These are phyloP conservation scores for Platerodrilus igneus DNA, from an alignment of 2,888 invertebrate genomes.

Conservation along the genomic window DNA sequence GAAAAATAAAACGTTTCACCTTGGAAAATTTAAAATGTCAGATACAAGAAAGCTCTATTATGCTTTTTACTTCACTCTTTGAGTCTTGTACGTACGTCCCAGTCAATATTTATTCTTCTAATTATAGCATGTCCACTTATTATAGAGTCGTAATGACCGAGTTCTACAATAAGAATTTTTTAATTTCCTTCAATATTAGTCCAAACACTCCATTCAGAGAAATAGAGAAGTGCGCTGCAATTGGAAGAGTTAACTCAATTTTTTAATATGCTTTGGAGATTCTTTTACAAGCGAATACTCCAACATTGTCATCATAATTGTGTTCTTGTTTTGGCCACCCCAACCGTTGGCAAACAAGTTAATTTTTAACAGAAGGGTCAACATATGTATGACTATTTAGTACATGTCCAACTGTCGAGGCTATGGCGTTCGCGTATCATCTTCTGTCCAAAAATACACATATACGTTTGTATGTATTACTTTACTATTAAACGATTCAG, in stretches of 20 bases:
- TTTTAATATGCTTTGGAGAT: conserved; percentile 1
- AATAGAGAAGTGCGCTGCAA: too few relatives aligned
- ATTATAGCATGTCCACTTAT: neutral
- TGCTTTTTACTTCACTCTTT: too few relatives aligned
- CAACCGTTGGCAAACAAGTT: too few relatives aligned
- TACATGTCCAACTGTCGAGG: conserved; percentile 9
- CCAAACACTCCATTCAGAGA: too few relatives aligned
- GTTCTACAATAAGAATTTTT: conserved; percentile 3
- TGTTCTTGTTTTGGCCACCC: too few relatives aligned
- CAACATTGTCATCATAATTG: conserved; percentile 2
- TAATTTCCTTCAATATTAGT: neutral
- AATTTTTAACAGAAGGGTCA: conserved; percentile 1
- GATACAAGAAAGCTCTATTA: too few relatives aligned
- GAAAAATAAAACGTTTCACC: too few relatives aligned
- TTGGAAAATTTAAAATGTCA: too few relatives aligned
- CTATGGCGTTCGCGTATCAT: conserved; percentile 11
- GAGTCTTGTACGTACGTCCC: too few relatives aligned
- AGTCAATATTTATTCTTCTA: too few relatives aligned
- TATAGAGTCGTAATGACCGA: neutral
- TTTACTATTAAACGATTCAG: conserved; percentile 7
- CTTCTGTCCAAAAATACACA: conserved; percentile 9
- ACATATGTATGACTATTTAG: neutral
- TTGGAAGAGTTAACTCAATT: conserved; percentile 2
- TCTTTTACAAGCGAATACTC: too few relatives aligned
- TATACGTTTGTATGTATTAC: conserved; percentile 8